These are phyloP conservation scores for Takifugu rubripes DNA, from an alignment of 2,797 vertebrate species.

Conservation along the genomic window DNA sequence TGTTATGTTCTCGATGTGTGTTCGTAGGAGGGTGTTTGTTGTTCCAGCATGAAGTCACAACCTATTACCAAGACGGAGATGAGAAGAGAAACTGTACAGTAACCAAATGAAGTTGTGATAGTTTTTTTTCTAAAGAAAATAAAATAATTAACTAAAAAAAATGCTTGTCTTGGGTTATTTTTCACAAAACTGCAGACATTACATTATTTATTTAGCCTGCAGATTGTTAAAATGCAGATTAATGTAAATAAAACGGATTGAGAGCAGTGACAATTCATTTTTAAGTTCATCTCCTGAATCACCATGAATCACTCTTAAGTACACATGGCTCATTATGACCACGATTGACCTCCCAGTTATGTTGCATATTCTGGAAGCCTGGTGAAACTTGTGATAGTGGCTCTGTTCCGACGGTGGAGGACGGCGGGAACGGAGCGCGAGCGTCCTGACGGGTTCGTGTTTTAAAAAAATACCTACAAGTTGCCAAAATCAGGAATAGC, in stretches of 20 bases:
- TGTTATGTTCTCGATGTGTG: slow-evolving; percentile 66
- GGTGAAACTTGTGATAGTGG: too few species aligned
- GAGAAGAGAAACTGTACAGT: slow-evolving; percentile 73
- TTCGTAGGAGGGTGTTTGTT: slow-evolving; percentile 66
- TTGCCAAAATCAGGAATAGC: too few species aligned
- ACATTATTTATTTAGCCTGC: background rate
- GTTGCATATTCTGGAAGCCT: too few species aligned
- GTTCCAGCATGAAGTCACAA: slow-evolving; percentile 76
- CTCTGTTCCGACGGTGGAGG: too few species aligned
- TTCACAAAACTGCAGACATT: slow-evolving; percentile 1
- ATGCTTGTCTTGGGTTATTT: slow-evolving; percentile 39
- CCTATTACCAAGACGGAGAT: slow-evolving; percentile 65
- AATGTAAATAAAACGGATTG: background rate
- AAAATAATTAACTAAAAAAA: slow-evolving; percentile 69
- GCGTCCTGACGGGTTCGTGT: too few species aligned
- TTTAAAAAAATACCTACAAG: too few species aligned
- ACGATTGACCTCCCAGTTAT: too few species aligned
- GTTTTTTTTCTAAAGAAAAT: slow-evolving; percentile 78
- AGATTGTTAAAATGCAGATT: background rate
- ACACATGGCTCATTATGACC: too few species aligned
- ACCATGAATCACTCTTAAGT: too few species aligned
- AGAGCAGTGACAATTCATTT: background rate
- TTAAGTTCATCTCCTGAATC: background rate
- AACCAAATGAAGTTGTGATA: slow-evolving; percentile 81
- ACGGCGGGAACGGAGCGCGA: too few species aligned